Percentiles rank a stretch among this genome's conserved stretches.
Conservation (phyloP, 2,888 invertebrate genomes). For the Marronus borbonicus region DNA sequence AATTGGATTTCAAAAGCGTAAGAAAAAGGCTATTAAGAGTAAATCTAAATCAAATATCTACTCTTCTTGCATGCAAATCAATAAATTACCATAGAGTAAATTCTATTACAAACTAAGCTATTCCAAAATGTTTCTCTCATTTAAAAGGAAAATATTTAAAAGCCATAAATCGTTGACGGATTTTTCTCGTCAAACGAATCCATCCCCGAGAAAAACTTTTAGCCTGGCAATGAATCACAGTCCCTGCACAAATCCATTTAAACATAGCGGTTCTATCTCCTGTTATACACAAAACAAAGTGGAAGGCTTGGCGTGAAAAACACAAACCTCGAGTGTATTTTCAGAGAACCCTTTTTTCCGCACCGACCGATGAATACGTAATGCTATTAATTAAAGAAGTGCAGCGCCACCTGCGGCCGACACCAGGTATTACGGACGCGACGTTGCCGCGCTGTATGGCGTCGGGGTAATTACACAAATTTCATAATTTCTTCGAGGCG, state of each 20-base stretch:
- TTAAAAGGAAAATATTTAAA: background rate
- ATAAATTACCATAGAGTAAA: too few species aligned
- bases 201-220: constrained; percentile 35
- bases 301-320: constrained; percentile 46
- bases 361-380: constrained; percentile 68
- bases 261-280: constrained; percentile 30
- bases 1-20: too few species aligned
- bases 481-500: constrained; percentile 67
- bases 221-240: constrained; percentile 41
- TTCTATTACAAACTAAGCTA: too few species aligned
- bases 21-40: too few species aligned
- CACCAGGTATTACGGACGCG: constrained; percentile 63
- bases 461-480: constrained; percentile 68
- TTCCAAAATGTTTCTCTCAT: background rate
- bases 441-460: constrained; percentile 48
- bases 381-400: constrained; percentile 71
- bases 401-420: constrained; percentile 69
- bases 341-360: constrained; percentile 51
- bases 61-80: too few species aligned
- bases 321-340: constrained; percentile 47
- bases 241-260: constrained; percentile 36
- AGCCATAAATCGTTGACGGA: constrained; percentile 27
- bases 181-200: constrained; percentile 31
- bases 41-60: too few species aligned
- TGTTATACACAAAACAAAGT: constrained; percentile 36